phyloP scores from a whole-genome alignment of 2,113 vertebrate species.

The Myiozetetes cayanensis region DNA sequence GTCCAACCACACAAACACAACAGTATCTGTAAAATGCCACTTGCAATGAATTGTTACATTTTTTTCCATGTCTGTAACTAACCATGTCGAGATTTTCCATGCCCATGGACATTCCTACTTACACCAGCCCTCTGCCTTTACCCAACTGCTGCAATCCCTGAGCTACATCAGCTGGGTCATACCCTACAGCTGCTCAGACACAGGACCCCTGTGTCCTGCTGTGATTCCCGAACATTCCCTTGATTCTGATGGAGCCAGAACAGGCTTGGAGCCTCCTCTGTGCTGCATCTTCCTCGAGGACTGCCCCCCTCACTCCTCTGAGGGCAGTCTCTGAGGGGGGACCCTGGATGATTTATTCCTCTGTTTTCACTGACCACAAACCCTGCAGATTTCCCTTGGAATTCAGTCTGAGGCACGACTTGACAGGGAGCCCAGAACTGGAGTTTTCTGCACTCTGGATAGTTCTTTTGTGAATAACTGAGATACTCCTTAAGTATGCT shows the following conservation, averaged over 20 bases:
- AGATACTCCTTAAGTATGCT: neutral
- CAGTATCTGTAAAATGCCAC: neutral
- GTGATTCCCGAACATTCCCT: neutral
- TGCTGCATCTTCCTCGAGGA: rapidly evolving
- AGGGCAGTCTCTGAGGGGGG: neutral
- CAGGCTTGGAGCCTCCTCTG: neutral
- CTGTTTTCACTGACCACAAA: neutral
- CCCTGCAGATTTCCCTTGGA: neutral
- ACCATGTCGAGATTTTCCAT: neutral
- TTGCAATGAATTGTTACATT: rapidly evolving
- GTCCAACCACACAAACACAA: neutral
- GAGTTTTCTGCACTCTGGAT: neutral
- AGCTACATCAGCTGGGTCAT: rapidly evolving
- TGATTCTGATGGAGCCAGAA: neutral
- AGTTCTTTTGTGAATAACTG: neutral
- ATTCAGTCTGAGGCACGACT: neutral
- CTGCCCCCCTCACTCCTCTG: neutral
- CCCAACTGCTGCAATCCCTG: neutral
- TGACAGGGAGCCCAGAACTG: neutral
- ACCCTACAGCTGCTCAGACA: neutral
- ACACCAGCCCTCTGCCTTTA: neutral
- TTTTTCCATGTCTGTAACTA: neutral
- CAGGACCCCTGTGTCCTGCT: neutral
- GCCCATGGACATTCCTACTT: neutral
- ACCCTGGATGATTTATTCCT: neutral